A percentile compares a stretch with the other conserved stretches of the same genome.
Conservation (phyloP, 2,113 vertebrate species). For the Athene cunicularia region DNA sequence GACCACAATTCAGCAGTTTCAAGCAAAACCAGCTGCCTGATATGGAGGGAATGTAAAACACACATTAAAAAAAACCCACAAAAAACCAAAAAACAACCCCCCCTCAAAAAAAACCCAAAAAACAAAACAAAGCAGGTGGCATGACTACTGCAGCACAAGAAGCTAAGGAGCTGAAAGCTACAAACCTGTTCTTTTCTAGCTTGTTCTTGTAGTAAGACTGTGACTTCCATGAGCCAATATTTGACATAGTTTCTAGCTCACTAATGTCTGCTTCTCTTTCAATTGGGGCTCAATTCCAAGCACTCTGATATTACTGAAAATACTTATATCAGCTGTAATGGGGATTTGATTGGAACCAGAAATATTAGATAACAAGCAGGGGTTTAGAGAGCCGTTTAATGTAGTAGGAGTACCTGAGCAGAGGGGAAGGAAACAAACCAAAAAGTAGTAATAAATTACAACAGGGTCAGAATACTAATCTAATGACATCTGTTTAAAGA, state of each 20-base stretch:
- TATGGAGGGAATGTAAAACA: background rate
- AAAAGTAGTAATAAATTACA: background rate
- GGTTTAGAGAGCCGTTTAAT: background rate
- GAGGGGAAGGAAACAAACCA: background rate
- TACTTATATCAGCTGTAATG: background rate
- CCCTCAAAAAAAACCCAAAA: background rate
- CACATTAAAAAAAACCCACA: background rate
- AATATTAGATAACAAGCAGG: background rate
- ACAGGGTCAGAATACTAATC: background rate
- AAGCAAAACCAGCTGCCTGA: background rate
- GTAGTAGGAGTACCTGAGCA: background rate
- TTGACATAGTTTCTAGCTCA: background rate
- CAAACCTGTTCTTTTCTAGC: background rate
- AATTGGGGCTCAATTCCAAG: background rate
- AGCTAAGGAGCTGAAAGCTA: background rate
- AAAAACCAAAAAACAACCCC: too few species aligned
- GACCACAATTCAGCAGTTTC: background rate
- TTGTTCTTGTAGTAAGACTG: background rate
- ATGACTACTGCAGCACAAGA: background rate
- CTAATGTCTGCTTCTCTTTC: background rate
- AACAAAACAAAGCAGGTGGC: background rate
- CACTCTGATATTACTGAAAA: background rate
- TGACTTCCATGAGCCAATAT: background rate
- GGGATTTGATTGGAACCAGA: slow-evolving; percentile 26
- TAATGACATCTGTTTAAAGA: background rate